These are phyloP conservation scores for Saimiri boliviensis DNA, from an alignment of 2,113 vertebrate genomes.

Conservation along the genomic window DNA sequence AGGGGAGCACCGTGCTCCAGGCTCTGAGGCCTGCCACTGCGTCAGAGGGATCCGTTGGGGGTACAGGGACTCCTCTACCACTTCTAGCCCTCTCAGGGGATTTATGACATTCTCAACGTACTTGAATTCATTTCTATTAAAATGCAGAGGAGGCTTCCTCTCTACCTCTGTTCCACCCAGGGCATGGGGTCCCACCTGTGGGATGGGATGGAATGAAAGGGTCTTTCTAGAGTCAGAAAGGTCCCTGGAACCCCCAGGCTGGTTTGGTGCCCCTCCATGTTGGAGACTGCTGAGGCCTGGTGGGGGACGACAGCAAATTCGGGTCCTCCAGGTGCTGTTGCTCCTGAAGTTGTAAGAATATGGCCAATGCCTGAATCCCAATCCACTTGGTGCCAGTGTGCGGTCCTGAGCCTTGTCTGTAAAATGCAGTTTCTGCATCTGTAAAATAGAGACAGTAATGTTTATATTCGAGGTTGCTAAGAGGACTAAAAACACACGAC, in stretches of 20 bases:
- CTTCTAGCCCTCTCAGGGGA: not conserved
- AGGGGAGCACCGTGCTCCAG: not conserved
- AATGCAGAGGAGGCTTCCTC: not conserved
- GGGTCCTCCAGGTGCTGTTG: not conserved
- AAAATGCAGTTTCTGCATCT: not conserved
- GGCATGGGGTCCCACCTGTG: not conserved
- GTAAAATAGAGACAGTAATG: not conserved
- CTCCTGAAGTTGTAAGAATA: not conserved
- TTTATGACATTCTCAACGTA: not conserved
- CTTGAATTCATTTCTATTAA: not conserved
- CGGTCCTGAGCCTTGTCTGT: not conserved
- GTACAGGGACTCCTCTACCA: not conserved
- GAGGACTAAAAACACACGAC: not conserved
- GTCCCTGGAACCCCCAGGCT: not conserved
- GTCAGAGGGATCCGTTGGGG: not conserved
- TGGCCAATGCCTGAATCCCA: fast-evolving
- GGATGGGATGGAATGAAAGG: not conserved
- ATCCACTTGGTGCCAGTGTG: not conserved
- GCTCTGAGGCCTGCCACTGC: not conserved
- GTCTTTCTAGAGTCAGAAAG: not conserved
- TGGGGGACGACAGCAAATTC: fast-evolving
- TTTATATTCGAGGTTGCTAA: not conserved
- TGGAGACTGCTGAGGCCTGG: not conserved
- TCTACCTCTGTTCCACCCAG: too few species aligned
- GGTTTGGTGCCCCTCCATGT: fast-evolving